Conservation (phyloP, 2,888 invertebrate genomes). For the Linnaemya vulpina region DNA sequence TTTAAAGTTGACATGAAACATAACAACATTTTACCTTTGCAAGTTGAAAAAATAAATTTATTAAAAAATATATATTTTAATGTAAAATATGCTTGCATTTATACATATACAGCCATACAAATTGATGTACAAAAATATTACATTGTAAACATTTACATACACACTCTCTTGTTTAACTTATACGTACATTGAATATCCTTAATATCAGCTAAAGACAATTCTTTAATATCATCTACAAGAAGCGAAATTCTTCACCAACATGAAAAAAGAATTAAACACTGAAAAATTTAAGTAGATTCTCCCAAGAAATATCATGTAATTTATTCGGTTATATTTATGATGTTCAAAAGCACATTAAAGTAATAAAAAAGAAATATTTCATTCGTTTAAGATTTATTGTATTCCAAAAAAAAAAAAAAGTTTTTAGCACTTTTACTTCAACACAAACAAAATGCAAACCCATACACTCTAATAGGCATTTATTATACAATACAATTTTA, state of each 20-base stretch:
- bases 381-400: conserved; percentile 37
- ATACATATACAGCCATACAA: background rate
- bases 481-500: background rate
- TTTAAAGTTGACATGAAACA: conserved; percentile 53
- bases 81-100: too few relatives aligned
- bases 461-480: background rate
- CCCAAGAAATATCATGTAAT: background rate
- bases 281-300: background rate
- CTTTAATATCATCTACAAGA: too few relatives aligned
- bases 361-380: conserved; percentile 62
- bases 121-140: too few relatives aligned
- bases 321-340: conserved; percentile 21
- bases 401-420: background rate
- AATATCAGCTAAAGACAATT: too few relatives aligned
- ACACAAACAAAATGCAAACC: background rate
- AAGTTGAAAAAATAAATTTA: conserved; percentile 5
- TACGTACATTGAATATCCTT: too few relatives aligned
- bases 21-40: conserved; percentile 28
- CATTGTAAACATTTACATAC: too few relatives aligned
- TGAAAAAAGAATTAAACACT: background rate
- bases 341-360: conserved; percentile 53
- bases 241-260: background rate
- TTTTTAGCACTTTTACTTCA: background rate
- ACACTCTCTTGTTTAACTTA: too few relatives aligned
- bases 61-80: too few relatives aligned